Evolutionary conservation across 2,888 invertebrate species (phyloP).

Genomic region (Resseliella maxima): DNA sequence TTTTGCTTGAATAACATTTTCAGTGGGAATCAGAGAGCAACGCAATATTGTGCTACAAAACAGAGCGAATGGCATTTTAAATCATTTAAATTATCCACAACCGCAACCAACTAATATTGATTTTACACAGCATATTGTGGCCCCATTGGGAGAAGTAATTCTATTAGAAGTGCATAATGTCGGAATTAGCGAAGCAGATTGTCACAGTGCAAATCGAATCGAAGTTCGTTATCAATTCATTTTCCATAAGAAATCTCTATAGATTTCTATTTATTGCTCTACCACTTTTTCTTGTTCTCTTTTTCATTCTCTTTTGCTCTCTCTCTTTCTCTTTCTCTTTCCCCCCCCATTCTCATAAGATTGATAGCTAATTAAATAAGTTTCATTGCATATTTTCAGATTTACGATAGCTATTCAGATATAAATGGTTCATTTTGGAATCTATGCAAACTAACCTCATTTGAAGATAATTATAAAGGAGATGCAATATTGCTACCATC

Average conservation of each 20-base stretch:
- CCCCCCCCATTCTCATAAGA: no score
- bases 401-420: slow-evolving; percentile 78
- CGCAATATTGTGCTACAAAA: slow-evolving; percentile 66
- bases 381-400: slow-evolving; percentile 64
- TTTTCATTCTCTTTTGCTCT: no score
- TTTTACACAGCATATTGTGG: slow-evolving; percentile 71
- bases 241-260: background rate
- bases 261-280: background rate
- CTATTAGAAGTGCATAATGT: slow-evolving; percentile 69
- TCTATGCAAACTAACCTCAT: slow-evolving; percentile 69
- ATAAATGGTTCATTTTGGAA: slow-evolving; percentile 78
- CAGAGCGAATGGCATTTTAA: slow-evolving; percentile 68
- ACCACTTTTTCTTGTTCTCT: background rate
- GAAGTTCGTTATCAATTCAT: slow-evolving; percentile 66
- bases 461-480: slow-evolving; percentile 61
- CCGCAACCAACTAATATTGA: slow-evolving; percentile 69
- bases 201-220: slow-evolving; percentile 69
- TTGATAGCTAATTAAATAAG: background rate
- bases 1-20: background rate
- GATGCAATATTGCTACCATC: slow-evolving; percentile 61
- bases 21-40: slow-evolving; percentile 17
- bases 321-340: no score
- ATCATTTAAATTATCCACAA: slow-evolving; percentile 73
- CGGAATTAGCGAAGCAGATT: slow-evolving; percentile 67
- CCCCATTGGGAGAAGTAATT: slow-evolving; percentile 70